Base-by-base conservation (phyloP, 2,888 invertebrate species). In the Sarcophaga rosellei region DNA sequence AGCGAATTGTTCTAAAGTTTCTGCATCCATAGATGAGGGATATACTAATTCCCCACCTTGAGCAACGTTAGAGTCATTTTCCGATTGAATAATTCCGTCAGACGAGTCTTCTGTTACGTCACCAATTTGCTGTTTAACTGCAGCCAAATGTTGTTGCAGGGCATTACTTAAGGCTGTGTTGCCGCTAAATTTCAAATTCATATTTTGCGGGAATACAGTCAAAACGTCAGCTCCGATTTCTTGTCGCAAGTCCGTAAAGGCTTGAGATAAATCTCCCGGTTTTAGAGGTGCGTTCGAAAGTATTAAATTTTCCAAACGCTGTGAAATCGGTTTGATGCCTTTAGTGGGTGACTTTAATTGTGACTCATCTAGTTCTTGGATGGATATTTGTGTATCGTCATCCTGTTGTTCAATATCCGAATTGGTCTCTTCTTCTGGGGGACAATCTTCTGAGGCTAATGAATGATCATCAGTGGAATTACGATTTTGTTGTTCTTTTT, bases 161-260 rank as follows among this genome's bases (percentile, higher is more conserved):
- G 92, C 88, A 88, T 88, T 92, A 17, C 90, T 87, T 8, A 92
- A 88, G 44, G 90, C 89, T 70, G 89, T 90, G 59, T 88, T 89
- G 17, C 90, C 88, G 11, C 90, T 85, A 53, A 91, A 88, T 85
- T 93, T 93, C 44, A 92, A 90, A 88, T 91, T 92, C 80, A 90
- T 89, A 77, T 91, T 92, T 80, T 91, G 92, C 25, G 93, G 93
- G 75, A 92, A 90, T 59, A 93, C 92, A 65, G 92, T 92, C 74
- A 93, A 91, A 63, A 93, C 90, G 81, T 93, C 93, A 11, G 92
- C 89, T 57, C 82, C 85, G 59, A 93, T 89, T 88, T 93, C 93
- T 75, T 91, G 91, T 65, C 93, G 92, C 84, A 92, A 92, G 80
- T 93, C 93, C 73, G 92, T 92, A 65, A 93, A 84, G 5, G 92